Base-by-base conservation (phyloP, 2,888 invertebrate species). In the Nomada flava region DNA sequence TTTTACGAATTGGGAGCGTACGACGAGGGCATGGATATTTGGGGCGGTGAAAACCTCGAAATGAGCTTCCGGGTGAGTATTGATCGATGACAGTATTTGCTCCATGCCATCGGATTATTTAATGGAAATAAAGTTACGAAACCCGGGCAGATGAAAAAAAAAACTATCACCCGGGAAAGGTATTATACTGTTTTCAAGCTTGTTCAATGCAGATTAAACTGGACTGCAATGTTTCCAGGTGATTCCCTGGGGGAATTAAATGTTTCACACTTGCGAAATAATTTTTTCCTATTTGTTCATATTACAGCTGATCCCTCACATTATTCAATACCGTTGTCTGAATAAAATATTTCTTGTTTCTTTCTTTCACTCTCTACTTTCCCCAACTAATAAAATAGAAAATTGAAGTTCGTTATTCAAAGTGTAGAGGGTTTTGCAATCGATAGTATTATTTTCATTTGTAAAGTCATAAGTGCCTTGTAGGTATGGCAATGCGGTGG, bases 1-100 rank as follows among this genome's bases (percentile, higher is more conserved):
- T 99, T 99, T 95, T 98, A 99, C 94, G 98, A 99, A 95, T 95
- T 99, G 84, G 99, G 99, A 72, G 97, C 99, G 73, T 99, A 99
- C 94, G 99, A 99, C 94, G 97, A 98, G 94, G 99, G 99, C 89
- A 99, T 99, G 99, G 98, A 99, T 94, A 99, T 99, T 91, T 99
- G 99, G 99, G 99, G 99, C 70, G 98, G 98, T 68, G 98, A 98
- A 94, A 98, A 98, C 94, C 95, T 98, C 64, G 98, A 98, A 94
- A 98, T 98, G 97, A 98, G 98, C 91, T 98, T 98, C 94, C 95
- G 98, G 96, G 98, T 98, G 95, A 95, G 95, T 91, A 82, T 68
- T 20, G 11, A 50, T 67, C 73, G 44, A 73, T 62, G 20, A n/a
- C 47, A 11, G 18, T 47, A 42, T 67, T 67, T 53, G 44, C 47